phyloP scores from a whole-genome alignment of 1,140 invertebrate species.

The Vanessa tameamea region DNA sequence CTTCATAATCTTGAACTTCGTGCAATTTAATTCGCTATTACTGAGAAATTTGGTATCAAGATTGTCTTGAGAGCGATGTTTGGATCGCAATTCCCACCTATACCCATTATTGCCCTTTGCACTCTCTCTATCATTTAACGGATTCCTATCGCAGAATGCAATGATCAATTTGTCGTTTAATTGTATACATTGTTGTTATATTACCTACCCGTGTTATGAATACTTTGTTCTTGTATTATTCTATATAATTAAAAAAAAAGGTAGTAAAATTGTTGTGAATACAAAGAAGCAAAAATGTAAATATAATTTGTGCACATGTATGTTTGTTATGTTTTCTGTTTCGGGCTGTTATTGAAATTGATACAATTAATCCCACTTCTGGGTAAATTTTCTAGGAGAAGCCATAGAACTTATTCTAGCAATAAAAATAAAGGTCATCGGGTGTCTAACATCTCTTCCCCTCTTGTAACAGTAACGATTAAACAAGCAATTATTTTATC shows the following conservation, averaged over 20 bases:
- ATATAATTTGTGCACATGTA: too few relatives aligned
- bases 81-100: constrained; percentile 8
- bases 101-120: constrained; percentile 16
- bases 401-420: too few relatives aligned
- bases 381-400: too few relatives aligned
- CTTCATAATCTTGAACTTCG: constrained; percentile 1
- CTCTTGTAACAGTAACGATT: too few relatives aligned
- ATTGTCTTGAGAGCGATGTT: constrained; percentile 37
- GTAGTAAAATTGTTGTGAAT: too few relatives aligned
- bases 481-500: too few relatives aligned
- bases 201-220: background rate
- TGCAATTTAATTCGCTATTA: constrained; percentile 27
- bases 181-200: background rate
- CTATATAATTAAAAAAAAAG: background rate
- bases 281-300: too few relatives aligned
- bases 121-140: constrained; percentile 11
- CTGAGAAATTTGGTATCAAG: constrained; percentile 31
- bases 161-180: background rate
- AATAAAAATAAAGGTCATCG: too few relatives aligned
- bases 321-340: too few relatives aligned
- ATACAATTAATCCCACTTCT: too few relatives aligned
- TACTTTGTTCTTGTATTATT: background rate
- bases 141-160: constrained; percentile 7
- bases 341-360: too few relatives aligned
- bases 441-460: too few relatives aligned